phyloP scores from a whole-genome alignment of 2,113 vertebrate species.

The Desmodus rotundus region DNA sequence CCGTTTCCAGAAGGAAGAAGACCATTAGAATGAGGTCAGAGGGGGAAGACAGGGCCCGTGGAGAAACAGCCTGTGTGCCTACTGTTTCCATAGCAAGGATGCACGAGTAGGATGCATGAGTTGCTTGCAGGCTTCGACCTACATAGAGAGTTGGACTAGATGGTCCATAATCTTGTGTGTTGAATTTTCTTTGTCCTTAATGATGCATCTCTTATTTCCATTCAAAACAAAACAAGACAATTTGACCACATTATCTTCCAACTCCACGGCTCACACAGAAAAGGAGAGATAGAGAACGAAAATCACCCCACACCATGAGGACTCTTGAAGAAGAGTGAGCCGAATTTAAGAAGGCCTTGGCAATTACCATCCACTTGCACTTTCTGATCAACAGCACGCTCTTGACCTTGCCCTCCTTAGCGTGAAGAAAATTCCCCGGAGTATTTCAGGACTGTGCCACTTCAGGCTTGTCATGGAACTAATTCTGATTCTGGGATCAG shows the following conservation, averaged over 20 bases:
- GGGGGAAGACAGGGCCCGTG: not conserved
- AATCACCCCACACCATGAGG: not conserved
- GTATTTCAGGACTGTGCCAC: not conserved
- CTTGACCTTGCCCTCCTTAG: slow-evolving; percentile 16
- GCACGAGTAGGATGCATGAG: not conserved
- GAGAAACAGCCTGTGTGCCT: not conserved
- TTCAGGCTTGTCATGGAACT: slow-evolving; percentile 16
- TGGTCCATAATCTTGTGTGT: not conserved
- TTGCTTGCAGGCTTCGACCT: not conserved
- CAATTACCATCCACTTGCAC: not conserved
- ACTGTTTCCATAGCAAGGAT: not conserved
- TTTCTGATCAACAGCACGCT: not conserved
- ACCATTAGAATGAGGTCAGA: not conserved
- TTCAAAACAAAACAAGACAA: not conserved
- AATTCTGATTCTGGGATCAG: slow-evolving; percentile 34
- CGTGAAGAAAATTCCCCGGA: not conserved
- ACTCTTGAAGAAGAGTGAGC: not conserved
- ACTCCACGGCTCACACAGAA: not conserved
- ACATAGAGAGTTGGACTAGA: not conserved
- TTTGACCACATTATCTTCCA: not conserved
- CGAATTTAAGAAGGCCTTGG: not conserved
- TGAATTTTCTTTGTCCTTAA: not conserved
- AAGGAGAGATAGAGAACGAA: not conserved
- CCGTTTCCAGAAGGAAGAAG: not conserved
- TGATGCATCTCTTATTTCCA: not conserved